Evolutionary conservation across 2,797 vertebrate genomes (phyloP), one percentile per base, ranked within the genome.

Genomic region (Diplodus sargus): DNA sequence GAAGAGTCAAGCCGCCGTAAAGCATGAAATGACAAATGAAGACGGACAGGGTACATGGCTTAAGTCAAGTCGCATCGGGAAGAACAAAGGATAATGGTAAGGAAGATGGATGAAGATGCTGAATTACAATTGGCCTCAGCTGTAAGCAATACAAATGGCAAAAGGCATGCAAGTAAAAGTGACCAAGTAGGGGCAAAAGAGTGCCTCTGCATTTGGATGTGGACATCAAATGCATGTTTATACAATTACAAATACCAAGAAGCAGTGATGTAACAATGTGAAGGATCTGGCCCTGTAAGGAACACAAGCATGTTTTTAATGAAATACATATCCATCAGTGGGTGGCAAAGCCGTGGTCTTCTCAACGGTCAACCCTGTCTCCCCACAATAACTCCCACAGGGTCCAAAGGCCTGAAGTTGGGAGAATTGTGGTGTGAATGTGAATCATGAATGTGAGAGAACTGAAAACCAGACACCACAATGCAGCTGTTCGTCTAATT

Each of bases 1-100:
- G 61, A 85, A 71, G 76, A 85, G 86, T 86, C 77, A 70, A 77
- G 68, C 74, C 10, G 75, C 81, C 87, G 78, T 79, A 88, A 84
- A 81, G 83, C 82, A 86, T 80, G 65, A 82, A 75, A 85, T 70
- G 74, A 86, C 85, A 90, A 91, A 94, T 87, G 76, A 87, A 89
- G 89, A 93, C 3, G 76, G 89, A 92, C 87, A 85, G 61, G 58
- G 28, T 76, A 90, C 86, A 88, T 43, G 86, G 78, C 78, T 85
- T n/a, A 84, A 87, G 88, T 90, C 83, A 81, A 76, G 81, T 85
- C 70, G 22, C 79, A 83, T 90, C 0, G 70, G 54, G 63, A 18
- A 86, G 89, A 93, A 90, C 85, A 91, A 86, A 90, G 85, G 61
- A 61, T 62, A 45, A 81, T 18, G 65, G 54, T 65, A 66, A 83